These are phyloP conservation scores for Amblyteles armatorius DNA, from an alignment of 2,888 invertebrate species.

Conservation along the genomic window DNA sequence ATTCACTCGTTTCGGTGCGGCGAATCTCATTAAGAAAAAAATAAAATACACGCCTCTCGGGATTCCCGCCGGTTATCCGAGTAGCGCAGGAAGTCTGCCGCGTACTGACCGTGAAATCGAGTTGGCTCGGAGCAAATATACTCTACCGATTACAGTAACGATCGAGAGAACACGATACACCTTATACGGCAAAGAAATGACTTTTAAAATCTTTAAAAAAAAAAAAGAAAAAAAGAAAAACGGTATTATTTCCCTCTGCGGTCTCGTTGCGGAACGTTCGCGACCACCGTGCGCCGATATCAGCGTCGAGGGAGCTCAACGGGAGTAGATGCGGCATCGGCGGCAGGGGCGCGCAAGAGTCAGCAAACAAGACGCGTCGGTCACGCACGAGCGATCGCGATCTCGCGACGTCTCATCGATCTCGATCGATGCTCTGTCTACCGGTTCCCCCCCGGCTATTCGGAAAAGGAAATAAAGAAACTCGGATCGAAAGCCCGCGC, in stretches of 20 bases:
- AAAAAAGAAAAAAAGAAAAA: slow-evolving; percentile 8
- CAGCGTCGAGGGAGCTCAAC: slow-evolving; percentile 32
- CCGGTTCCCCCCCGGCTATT: neutral
- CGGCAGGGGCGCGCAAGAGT: slow-evolving; percentile 25
- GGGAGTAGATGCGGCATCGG: neutral
- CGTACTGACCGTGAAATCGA: slow-evolving; percentile 61
- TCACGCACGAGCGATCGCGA: slow-evolving; percentile 66
- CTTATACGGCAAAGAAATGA: neutral
- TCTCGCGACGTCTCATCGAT: slow-evolving; percentile 62
- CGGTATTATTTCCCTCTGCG: slow-evolving; percentile 51
- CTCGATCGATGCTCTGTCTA: slow-evolving; percentile 48
- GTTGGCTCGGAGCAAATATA: slow-evolving; percentile 31
- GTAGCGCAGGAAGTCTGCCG: slow-evolving; percentile 29
- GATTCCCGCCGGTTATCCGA: slow-evolving; percentile 1
- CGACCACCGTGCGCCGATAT: slow-evolving; percentile 65
- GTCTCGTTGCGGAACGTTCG: slow-evolving; percentile 62
- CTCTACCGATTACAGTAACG: slow-evolving; percentile 5
- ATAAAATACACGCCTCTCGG: neutral
- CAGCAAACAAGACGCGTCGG: slow-evolving; percentile 65
- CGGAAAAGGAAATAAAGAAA: slow-evolving; percentile 12
- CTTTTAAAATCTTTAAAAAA: neutral
- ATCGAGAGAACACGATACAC: slow-evolving; percentile 31
- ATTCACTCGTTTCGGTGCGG: neutral
- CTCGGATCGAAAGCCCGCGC: neutral
- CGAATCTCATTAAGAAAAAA: slow-evolving; percentile 1